These are phyloP conservation scores for Anolis carolinensis DNA, from an alignment of 2,113 vertebrate genomes.

Conservation along the genomic window DNA sequence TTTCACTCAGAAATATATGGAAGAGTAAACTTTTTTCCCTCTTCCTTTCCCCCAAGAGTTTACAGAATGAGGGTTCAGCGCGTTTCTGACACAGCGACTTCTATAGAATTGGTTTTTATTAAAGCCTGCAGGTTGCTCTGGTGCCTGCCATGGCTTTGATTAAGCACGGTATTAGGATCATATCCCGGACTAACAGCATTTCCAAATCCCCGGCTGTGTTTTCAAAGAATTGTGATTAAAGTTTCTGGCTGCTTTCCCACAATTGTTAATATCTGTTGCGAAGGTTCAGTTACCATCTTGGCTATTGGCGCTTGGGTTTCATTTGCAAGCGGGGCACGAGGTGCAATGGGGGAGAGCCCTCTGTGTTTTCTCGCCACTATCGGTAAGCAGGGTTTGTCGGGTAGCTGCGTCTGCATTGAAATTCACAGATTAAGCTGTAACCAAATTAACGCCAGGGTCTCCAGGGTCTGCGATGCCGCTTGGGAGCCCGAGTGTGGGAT, in stretches of 20 bases:
- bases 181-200: constrained; percentile 72
- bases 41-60: constrained; percentile 31
- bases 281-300: constrained; percentile 53
- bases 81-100: constrained; percentile 60
- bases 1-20: constrained; percentile 3
- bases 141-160: constrained; percentile 73
- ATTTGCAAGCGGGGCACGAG: neutral
- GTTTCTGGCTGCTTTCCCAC: constrained; percentile 63
- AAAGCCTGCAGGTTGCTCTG: constrained; percentile 69
- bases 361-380: constrained; percentile 58
- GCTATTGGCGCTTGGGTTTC: constrained; percentile 58
- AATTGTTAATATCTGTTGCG: constrained; percentile 65
- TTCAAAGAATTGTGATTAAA: constrained; percentile 78
- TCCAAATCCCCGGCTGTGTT: constrained; percentile 72
- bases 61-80: constrained; percentile 52
- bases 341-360: constrained; percentile 8
- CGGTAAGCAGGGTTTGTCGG: constrained; percentile 46
- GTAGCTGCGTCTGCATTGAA: constrained; percentile 65
- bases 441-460: constrained; percentile 70
- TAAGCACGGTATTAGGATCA: constrained; percentile 77
- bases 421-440: constrained; percentile 64
- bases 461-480: constrained; percentile 31
- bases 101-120: constrained; percentile 69
- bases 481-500: constrained; percentile 57
- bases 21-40: constrained; percentile 13